Evolutionary conservation across 2,113 vertebrate genomes (phyloP).

Genomic region (Orthonyx spaldingii): DNA sequence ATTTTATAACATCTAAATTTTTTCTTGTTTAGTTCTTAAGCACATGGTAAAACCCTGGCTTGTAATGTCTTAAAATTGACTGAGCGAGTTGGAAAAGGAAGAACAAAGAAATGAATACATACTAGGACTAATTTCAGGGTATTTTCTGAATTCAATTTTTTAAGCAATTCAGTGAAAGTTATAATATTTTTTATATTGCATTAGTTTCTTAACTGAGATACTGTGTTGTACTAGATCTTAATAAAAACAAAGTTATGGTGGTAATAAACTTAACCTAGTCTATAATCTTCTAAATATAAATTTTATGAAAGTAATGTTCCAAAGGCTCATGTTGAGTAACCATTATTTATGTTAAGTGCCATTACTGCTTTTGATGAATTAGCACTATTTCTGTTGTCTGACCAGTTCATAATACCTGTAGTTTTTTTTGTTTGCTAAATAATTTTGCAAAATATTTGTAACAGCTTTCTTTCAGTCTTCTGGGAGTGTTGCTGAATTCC

Average conservation of each 20-base stretch:
- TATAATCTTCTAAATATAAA: background rate
- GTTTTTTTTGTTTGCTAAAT: background rate
- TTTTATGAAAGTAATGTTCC: background rate
- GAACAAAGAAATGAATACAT: background rate
- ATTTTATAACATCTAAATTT: background rate
- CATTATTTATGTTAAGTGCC: background rate
- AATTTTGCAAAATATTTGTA: background rate
- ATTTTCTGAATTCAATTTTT: background rate
- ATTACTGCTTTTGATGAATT: background rate
- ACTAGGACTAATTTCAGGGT: background rate
- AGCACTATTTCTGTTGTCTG: background rate
- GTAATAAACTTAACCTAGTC: background rate
- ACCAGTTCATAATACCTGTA: background rate
- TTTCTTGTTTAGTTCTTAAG: background rate
- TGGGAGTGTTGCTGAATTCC: background rate
- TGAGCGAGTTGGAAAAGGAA: background rate
- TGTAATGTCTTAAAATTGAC: background rate
- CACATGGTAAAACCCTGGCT: background rate
- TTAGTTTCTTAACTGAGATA: background rate
- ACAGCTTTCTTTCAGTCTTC: background rate
- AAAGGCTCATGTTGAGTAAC: background rate
- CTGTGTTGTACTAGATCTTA: background rate
- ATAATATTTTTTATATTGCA: background rate
- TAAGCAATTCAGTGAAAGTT: background rate
- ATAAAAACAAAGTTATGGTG: background rate